Evolutionary conservation across 2,113 vertebrate species (phyloP).

Genomic region (Sialia sialis): DNA sequence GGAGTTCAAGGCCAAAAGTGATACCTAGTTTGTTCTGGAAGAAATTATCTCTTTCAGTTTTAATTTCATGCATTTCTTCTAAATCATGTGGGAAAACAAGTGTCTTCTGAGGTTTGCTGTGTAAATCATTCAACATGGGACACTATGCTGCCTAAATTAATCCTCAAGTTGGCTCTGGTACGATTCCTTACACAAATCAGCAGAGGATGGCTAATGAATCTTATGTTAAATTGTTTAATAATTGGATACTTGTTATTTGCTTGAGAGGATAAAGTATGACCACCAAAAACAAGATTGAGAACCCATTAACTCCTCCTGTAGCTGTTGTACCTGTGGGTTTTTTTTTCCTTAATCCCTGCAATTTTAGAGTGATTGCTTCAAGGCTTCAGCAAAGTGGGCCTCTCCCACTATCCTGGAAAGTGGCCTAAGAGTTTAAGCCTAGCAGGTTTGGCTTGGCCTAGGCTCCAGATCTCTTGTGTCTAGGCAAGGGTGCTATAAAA

Average conservation of each 20-base stretch:
- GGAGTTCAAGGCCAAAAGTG: neutral
- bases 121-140: neutral
- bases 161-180: neutral
- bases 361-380: fast-evolving
- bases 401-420: neutral
- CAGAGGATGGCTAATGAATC: neutral
- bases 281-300: neutral
- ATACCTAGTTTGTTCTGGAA: neutral
- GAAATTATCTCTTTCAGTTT: neutral
- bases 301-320: neutral
- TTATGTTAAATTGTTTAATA: neutral
- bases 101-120: neutral
- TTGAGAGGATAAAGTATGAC: neutral
- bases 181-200: neutral
- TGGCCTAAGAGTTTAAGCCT: neutral
- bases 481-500: neutral
- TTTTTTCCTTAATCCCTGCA: neutral
- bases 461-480: neutral
- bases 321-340: neutral
- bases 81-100: neutral
- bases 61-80: neutral
- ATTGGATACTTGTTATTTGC: neutral
- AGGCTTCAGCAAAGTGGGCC: neutral
- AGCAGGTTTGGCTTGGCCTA: neutral
- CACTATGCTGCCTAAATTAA: neutral